Conservation (phyloP, 2,888 invertebrate genomes). For the Cataglyphis rosenhaueri region DNA sequence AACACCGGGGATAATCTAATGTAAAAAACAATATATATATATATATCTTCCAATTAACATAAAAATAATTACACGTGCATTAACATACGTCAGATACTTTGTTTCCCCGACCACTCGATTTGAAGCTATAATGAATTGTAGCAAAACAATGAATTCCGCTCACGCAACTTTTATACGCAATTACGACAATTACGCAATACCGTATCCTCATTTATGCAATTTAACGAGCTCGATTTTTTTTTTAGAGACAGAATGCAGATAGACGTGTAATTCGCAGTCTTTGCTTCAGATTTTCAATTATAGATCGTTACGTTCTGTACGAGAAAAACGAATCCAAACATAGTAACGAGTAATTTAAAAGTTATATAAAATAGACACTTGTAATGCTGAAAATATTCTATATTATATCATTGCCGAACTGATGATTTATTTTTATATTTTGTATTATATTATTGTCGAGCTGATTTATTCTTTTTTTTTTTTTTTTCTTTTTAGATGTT, state of each 20-base stretch:
- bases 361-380: background rate
- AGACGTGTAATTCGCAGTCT: background rate
- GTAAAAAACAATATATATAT: background rate
- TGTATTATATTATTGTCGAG: background rate
- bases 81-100: background rate
- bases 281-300: background rate
- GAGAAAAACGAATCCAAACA: background rate
- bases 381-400: background rate
- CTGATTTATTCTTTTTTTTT: background rate
- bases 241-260: background rate
- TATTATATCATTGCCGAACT: background rate
- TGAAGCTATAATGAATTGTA: background rate
- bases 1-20: background rate
- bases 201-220: background rate
- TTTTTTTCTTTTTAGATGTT: background rate
- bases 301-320: background rate
- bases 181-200: background rate
- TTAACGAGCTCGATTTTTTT: background rate
- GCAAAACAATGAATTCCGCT: background rate
- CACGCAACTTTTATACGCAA: background rate
- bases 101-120: background rate
- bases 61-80: background rate
- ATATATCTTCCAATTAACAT: background rate
- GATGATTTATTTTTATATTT: background rate
- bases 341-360: conserved; percentile 1